phyloP scores from a whole-genome alignment of 92 coral and sea anemone species.

The Porites lobata region DNA sequence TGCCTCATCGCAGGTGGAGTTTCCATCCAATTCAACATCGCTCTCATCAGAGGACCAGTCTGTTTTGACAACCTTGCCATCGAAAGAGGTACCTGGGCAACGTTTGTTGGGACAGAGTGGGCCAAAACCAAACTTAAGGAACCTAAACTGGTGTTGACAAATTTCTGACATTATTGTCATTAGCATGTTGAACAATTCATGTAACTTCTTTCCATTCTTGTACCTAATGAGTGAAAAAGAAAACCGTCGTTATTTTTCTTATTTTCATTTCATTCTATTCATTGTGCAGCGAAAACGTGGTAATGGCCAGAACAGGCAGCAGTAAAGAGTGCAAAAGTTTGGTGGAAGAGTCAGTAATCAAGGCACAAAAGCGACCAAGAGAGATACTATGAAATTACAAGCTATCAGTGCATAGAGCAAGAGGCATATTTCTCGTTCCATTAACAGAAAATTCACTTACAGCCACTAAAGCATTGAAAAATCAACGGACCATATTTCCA shows the following conservation, averaged over 20 bases:
- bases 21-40: constrained; percentile 45
- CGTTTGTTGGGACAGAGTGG: constrained; percentile 77
- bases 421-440: too few relatives aligned
- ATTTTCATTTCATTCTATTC: too few relatives aligned
- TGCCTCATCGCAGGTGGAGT: constrained; percentile 9
- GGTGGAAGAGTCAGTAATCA: too few relatives aligned
- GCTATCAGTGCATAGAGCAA: too few relatives aligned
- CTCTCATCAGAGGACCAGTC: constrained; percentile 70
- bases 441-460: too few relatives aligned
- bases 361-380: too few relatives aligned
- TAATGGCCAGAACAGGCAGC: too few relatives aligned
- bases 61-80: constrained; percentile 53
- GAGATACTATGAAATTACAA: too few relatives aligned
- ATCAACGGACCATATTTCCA: neutral
- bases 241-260: neutral
- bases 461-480: neutral
- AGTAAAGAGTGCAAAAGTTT: too few relatives aligned
- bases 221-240: constrained; percentile 26
- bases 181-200: constrained; percentile 50
- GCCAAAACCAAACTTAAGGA: constrained; percentile 71
- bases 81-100: constrained; percentile 73
- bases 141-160: constrained; percentile 74
- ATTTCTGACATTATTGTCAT: constrained; percentile 61
- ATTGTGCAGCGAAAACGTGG: too few relatives aligned
- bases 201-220: constrained; percentile 55